These are phyloP conservation scores for Lacanobia wlatinum DNA, from an alignment of 2,888 invertebrate species.

Conservation along the genomic window DNA sequence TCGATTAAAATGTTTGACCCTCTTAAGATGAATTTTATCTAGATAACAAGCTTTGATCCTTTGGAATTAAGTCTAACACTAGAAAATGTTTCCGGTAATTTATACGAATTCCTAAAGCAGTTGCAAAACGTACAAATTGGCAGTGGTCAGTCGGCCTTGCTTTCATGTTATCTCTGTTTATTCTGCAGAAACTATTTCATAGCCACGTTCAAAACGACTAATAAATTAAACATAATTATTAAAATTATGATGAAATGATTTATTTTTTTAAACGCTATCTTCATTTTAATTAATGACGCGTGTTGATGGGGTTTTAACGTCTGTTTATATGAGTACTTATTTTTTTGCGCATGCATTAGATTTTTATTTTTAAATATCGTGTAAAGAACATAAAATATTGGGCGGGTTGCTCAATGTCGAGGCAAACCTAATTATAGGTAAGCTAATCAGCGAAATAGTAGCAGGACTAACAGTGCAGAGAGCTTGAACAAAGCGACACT, in stretches of 20 bases:
- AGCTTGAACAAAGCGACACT: background rate
- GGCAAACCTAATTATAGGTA: background rate
- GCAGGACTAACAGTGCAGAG: background rate
- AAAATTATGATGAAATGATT: conserved; percentile 30
- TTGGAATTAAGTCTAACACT: conserved; percentile 23
- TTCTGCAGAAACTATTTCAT: conserved; percentile 45
- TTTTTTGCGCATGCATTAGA: background rate
- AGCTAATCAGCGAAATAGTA: background rate
- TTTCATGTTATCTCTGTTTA: conserved; percentile 63
- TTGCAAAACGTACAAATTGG: conserved; percentile 66
- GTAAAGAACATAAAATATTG: background rate
- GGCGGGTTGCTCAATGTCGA: background rate
- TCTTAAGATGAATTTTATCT: background rate
- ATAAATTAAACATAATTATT: conserved; percentile 36
- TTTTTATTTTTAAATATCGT: conserved; percentile 16
- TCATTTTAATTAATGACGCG: conserved; percentile 20
- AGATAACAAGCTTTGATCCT: background rate
- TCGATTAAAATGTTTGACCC: background rate
- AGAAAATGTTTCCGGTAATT: conserved; percentile 47
- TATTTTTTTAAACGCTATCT: conserved; percentile 13
- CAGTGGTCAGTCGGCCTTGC: conserved; percentile 67
- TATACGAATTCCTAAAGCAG: conserved; percentile 59
- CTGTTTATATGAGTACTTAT: conserved; percentile 20
- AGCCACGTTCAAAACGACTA: conserved; percentile 36
- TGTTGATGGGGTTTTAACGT: conserved; percentile 30